phyloP scores from a whole-genome alignment of 2,888 invertebrate species.

The Alsophila aescularia region DNA sequence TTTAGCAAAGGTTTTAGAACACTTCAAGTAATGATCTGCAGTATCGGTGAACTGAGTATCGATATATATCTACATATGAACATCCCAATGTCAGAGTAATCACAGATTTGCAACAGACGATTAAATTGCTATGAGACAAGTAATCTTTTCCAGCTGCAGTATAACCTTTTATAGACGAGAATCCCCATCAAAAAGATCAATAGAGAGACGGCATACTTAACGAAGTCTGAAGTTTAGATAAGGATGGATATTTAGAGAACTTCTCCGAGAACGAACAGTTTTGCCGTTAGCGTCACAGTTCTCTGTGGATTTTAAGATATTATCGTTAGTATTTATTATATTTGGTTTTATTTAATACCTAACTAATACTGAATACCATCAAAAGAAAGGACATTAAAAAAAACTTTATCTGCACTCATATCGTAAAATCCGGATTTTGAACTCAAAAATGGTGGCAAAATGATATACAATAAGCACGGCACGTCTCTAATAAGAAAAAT shows the following conservation, averaged over 20 bases:
- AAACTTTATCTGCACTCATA: no score
- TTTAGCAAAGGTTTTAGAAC: not conserved
- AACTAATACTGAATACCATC: no score
- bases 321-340: no score
- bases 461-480: no score
- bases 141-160: conserved; percentile 21
- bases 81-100: conserved; percentile 3
- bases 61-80: not conserved
- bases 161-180: conserved; percentile 11
- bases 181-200: conserved; percentile 24
- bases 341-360: no score
- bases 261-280: not conserved
- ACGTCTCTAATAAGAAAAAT: no score
- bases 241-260: conserved; percentile 14
- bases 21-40: not conserved
- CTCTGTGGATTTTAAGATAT: not conserved
- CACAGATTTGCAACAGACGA: conserved; percentile 15
- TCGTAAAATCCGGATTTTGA: no score
- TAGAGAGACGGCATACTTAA: conserved; percentile 13
- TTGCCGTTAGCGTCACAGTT: not conserved
- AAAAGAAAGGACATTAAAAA: no score
- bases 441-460: no score
- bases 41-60: not conserved
- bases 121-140: conserved; percentile 16
- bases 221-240: conserved; percentile 6